Base-by-base conservation (phyloP, 2,113 vertebrate genomes). In the Corydoras maculifer region DNA sequence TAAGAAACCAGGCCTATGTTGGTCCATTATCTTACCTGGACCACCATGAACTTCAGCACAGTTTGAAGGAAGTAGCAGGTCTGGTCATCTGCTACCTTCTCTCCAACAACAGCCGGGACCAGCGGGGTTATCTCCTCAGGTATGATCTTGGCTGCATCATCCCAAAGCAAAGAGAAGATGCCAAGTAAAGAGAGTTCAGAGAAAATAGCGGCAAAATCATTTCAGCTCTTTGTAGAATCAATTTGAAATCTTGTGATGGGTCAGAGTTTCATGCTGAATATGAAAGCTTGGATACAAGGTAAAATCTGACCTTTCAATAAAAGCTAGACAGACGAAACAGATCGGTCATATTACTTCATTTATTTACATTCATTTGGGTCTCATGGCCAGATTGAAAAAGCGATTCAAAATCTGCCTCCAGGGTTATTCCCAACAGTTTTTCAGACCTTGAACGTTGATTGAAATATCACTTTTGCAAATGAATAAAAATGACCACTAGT, bases 121-220 rank as follows among this genome's bases (percentile, higher is more conserved):
- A 99, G 91, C 0, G 97, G 94, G 0, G 88, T 92, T 79, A 99
- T 97, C 85, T 99, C 96, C 81, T 99, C 97, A 29, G 97, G 93
- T 77, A 91, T 90, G 73, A 98, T 88, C 88, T 96, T 97, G 69
- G 91, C 96, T 98, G 79, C 54, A 55, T 70, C 58, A 82, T 74
- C 5, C 51, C 69, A 65, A n/a, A 29, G 80, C 9, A 70, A 0
- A 3, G 51, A 67, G 2, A 59, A 50, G 43, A 29, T 10, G 15
- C 13, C 7, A 18, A 64, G 31, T 43, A 13, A 43, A 12, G 9
- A n/a, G 29, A 10, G 51, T 5, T 5, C 13, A 53, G 51, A 53
- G 51, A 14, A 53, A 3, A 53, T 50, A 30, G 29, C 7, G 3
- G 29, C 18, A n/a, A 18, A 67, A 60, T 54, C 12, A 9, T 67